Conservation (phyloP, 2,888 invertebrate genomes). For the Eupelmus urozonus region DNA sequence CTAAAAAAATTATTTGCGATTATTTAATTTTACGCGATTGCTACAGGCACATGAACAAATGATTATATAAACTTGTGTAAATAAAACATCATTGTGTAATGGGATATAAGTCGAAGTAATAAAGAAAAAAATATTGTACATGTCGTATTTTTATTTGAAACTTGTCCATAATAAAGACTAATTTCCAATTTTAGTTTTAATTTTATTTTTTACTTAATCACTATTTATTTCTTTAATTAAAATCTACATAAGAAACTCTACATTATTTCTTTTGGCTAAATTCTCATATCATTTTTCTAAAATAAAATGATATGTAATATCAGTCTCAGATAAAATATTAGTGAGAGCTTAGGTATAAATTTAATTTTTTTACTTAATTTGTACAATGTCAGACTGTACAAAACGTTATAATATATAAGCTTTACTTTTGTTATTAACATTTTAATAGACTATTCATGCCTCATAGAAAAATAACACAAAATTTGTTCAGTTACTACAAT, state of each 20-base stretch:
- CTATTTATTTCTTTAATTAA: conserved; percentile 26
- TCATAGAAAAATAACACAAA: conserved; percentile 48
- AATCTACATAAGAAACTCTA: conserved; percentile 42
- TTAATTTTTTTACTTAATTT: conserved; percentile 36
- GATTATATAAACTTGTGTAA: conserved; percentile 52
- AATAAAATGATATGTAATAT: conserved; percentile 66
- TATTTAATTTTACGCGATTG: conserved; percentile 33
- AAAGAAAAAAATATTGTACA: conserved; percentile 44
- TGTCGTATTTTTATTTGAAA: conserved; percentile 41
- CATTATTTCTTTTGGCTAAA: conserved; percentile 43
- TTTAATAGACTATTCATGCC: conserved; percentile 43
- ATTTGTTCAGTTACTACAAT: conserved; percentile 7
- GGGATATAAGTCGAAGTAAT: conserved; percentile 50
- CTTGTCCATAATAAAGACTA: conserved; percentile 13
- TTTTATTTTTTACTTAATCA: neutral
- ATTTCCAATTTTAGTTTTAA: conserved; percentile 1
- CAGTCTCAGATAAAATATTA: conserved; percentile 65
- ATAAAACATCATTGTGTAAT: conserved; percentile 55
- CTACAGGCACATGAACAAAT: conserved; percentile 38
- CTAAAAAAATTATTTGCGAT: conserved; percentile 22
- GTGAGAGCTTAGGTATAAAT: conserved; percentile 31
- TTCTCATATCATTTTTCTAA: conserved; percentile 60
- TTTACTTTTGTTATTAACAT: conserved; percentile 34
- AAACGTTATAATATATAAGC: conserved; percentile 41
- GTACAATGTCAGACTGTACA: conserved; percentile 48